Conservation (phyloP, 2,888 invertebrate genomes). For the Tenthredo amoena region DNA sequence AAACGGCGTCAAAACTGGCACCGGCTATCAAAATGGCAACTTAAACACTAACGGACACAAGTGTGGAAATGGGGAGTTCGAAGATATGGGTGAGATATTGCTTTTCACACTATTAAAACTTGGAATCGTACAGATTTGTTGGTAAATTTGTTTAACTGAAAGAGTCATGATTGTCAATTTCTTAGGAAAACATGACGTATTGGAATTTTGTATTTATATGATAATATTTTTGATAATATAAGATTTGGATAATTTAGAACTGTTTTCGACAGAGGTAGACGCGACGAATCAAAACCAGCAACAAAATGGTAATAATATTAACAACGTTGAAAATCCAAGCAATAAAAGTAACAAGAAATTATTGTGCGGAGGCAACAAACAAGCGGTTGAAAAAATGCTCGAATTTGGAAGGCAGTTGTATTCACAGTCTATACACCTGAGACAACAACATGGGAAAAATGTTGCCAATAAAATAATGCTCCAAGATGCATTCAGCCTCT, state of each 20-base stretch:
- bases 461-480: slow-evolving; percentile 94
- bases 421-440: slow-evolving; percentile 92
- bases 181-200: background rate
- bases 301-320: slow-evolving; percentile 53
- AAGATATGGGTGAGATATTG: slow-evolving; percentile 84
- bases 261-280: slow-evolving; percentile 79
- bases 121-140: background rate
- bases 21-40: slow-evolving; percentile 84
- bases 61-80: slow-evolving; percentile 85
- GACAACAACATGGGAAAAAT: slow-evolving; percentile 90
- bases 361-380: slow-evolving; percentile 85
- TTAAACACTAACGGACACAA: slow-evolving; percentile 75
- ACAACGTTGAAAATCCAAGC: slow-evolving; percentile 63
- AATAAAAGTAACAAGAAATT: slow-evolving; percentile 76
- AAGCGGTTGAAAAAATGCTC: slow-evolving; percentile 95
- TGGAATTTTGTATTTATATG: background rate
- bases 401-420: slow-evolving; percentile 97
- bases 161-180: slow-evolving; percentile 35
- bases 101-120: background rate
- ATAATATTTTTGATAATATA: slow-evolving; percentile 18
- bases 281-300: slow-evolving; percentile 68
- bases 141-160: background rate
- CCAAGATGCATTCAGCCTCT: slow-evolving; percentile 97
- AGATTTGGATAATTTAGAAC: slow-evolving; percentile 31
- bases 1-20: slow-evolving; percentile 74